Percentiles rank a stretch among this genome's conserved stretches.
phyloP scores from a whole-genome alignment of 2,113 vertebrate species.

The Ancistrus triradiatus region DNA sequence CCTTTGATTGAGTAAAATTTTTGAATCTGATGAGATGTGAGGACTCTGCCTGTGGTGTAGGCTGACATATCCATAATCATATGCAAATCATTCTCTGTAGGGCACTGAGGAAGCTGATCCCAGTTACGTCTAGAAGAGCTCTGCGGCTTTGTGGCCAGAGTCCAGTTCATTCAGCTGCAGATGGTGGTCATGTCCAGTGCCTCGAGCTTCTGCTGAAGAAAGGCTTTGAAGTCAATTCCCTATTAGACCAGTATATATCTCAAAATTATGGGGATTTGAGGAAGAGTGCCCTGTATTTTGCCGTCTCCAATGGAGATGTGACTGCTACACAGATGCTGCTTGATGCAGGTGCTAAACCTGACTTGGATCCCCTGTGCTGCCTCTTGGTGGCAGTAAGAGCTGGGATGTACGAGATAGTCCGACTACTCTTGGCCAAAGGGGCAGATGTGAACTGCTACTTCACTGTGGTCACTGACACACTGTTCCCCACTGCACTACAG shows the following conservation, averaged over 20 bases:
- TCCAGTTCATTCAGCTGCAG: conserved; percentile 77
- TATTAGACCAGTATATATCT: conserved; percentile 71
- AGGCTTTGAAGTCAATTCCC: conserved; percentile 75
- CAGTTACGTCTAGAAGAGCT: conserved; percentile 71
- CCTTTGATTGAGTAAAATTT: too few species aligned
- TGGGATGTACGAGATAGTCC: conserved; percentile 74
- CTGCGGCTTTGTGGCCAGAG: conserved; percentile 74
- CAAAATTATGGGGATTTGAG: conserved; percentile 75
- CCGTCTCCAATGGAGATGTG: conserved; percentile 78
- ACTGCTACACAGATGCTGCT: conserved; percentile 73
- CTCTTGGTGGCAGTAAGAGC: conserved; percentile 82
- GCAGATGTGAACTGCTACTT: conserved; percentile 86
- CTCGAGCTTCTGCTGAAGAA: conserved; percentile 74
- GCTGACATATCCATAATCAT: neutral
- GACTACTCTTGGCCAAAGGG: conserved; percentile 70
- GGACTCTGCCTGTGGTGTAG: neutral
- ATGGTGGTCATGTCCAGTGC: conserved; percentile 75
- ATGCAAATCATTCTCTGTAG: conserved; percentile 49
- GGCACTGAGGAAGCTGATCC: conserved; percentile 77
- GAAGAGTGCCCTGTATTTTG: conserved; percentile 73
- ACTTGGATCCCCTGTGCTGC: conserved; percentile 80
- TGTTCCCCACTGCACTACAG: conserved; percentile 82
- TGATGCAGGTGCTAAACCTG: conserved; percentile 71
- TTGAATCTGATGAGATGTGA: neutral
- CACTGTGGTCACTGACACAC: conserved; percentile 74